A percentile compares a stretch with the other conserved stretches of the same genome.
phyloP scores from a whole-genome alignment of 2,888 invertebrate genomes.

The Smittia aterrima region DNA sequence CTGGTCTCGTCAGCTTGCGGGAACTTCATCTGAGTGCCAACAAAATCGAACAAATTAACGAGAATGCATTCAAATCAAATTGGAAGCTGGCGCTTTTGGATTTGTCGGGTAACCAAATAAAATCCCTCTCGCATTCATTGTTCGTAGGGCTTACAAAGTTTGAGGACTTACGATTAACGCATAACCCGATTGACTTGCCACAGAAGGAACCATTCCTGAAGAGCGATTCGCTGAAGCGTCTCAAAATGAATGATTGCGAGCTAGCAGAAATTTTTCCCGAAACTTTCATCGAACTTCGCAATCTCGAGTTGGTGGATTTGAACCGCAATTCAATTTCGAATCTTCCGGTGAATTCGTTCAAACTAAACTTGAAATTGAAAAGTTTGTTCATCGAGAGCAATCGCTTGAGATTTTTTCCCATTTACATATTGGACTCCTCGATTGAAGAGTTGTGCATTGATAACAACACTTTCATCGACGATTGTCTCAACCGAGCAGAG shows the following conservation, averaged over 20 bases:
- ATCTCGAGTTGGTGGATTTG: conserved; percentile 2
- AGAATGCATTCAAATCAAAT: conserved; percentile 21
- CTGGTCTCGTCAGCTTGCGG: background rate
- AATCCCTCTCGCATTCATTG: background rate
- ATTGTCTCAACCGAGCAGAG: background rate
- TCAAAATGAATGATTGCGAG: background rate
- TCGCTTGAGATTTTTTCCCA: conserved; percentile 12
- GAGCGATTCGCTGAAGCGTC: conserved; percentile 23
- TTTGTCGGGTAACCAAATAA: conserved; percentile 6
- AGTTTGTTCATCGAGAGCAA: conserved; percentile 34
- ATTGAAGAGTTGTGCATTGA: conserved; percentile 28
- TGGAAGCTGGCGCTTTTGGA: conserved; percentile 2
- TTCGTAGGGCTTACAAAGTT: background rate
- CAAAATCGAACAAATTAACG: conserved; percentile 23
- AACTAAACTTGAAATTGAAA: conserved; percentile 11
- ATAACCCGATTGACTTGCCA: conserved; percentile 21
- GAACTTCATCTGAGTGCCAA: conserved; percentile 18
- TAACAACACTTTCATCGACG: conserved; percentile 17
- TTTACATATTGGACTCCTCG: background rate
- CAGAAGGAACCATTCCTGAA: conserved; percentile 13
- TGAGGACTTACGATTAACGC: conserved; percentile 13
- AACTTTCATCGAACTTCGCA: conserved; percentile 33
- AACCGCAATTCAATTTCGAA: conserved; percentile 12
- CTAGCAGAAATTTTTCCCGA: background rate
- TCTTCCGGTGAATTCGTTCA: conserved; percentile 17